phyloP scores from a whole-genome alignment of 2,797 vertebrate genomes.

The Fringilla coelebs region DNA sequence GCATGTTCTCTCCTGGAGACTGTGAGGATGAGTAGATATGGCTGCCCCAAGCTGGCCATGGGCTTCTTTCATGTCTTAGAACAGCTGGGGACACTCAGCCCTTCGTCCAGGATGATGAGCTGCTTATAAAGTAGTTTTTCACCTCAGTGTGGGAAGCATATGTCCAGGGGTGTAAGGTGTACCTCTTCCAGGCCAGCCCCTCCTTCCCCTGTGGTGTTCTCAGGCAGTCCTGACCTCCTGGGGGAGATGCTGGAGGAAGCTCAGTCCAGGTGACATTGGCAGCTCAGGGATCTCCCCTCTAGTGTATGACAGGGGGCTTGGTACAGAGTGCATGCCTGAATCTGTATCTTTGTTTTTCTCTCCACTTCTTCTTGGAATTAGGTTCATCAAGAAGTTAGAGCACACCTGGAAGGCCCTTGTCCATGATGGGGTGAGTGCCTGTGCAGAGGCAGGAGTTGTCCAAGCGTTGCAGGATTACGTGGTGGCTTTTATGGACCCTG shows the following conservation, averaged over 20 bases:
- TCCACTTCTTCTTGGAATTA: slow-evolving; percentile 41
- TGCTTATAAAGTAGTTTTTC: neutral
- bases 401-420: slow-evolving; percentile 96
- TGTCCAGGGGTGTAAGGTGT: neutral
- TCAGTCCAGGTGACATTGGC: neutral
- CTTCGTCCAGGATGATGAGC: neutral
- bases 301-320: neutral
- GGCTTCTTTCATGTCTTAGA: neutral
- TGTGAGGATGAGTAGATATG: neutral
- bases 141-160: neutral
- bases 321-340: neutral
- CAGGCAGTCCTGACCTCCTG: neutral
- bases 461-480: neutral
- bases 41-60: neutral
- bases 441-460: neutral
- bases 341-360: neutral
- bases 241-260: neutral
- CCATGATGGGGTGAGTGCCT: slow-evolving; percentile 81
- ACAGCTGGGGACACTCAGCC: neutral
- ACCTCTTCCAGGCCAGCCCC: neutral
- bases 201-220: neutral
- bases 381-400: slow-evolving; percentile 98
- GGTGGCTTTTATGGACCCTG: neutral
- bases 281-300: neutral
- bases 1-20: neutral